Percentiles rank a stretch among this genome's conserved stretches.
Evolutionary conservation across 2,113 vertebrate species (phyloP).

Genomic region (Cyprinodon variegatus): DNA sequence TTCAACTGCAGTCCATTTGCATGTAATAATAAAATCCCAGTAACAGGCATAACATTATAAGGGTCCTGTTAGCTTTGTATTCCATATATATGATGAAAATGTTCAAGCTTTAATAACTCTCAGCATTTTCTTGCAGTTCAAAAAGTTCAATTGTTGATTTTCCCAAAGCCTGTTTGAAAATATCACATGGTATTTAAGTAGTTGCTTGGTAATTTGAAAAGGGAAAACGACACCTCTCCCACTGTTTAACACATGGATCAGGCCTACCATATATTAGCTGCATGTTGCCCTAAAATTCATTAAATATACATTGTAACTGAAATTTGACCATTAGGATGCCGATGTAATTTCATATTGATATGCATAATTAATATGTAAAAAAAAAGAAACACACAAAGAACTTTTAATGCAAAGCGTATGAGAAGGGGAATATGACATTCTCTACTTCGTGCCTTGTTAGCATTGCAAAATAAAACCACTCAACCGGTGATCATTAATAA

Average conservation of each 20-base stretch:
- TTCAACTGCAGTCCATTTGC: not conserved
- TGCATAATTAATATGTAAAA: constrained; percentile 33
- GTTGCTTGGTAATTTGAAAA: not conserved
- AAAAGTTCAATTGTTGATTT: not conserved
- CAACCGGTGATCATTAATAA: constrained; percentile 39
- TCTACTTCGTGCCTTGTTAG: constrained; percentile 14
- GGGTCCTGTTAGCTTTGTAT: not conserved
- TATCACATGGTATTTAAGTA: not conserved
- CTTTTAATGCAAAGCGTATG: not conserved
- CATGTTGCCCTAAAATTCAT: not conserved
- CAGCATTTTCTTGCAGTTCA: not conserved
- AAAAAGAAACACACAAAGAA: constrained; percentile 7
- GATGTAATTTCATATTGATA: constrained; percentile 34
- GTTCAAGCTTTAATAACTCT: not conserved
- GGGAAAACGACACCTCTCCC: not conserved
- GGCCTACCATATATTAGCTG: not conserved
- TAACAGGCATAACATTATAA: not conserved
- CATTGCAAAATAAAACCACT: constrained; percentile 40
- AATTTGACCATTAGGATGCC: not conserved
- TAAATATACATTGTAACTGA: not conserved
- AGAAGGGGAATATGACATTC: constrained; percentile 12
- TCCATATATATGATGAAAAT: not conserved
- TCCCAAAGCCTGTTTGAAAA: not conserved
- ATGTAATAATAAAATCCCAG: not conserved
- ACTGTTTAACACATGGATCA: not conserved